Evolutionary conservation across 2,888 invertebrate species (phyloP).

Genomic region (Gymnosoma rotundatum): DNA sequence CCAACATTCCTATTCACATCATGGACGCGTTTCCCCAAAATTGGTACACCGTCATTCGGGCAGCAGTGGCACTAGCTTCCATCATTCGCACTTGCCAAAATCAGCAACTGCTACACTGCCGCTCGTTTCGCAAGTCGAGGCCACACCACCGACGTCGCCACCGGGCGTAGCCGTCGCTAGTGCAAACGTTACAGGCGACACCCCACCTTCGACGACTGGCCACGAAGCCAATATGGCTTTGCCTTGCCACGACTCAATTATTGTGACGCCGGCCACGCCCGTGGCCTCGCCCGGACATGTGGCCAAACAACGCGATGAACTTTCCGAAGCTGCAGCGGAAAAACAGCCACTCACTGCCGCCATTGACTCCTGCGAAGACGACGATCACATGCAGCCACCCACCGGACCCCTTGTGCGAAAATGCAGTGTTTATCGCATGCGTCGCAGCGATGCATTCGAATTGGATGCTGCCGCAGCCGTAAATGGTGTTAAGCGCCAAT

Average conservation of each 20-base stretch:
- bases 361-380: constrained; percentile 71
- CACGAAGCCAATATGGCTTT: constrained; percentile 73
- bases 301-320: constrained; percentile 74
- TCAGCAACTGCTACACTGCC: constrained; percentile 82
- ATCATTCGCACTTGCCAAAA: constrained; percentile 79
- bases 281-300: constrained; percentile 82
- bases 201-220: constrained; percentile 72
- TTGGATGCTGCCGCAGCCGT: constrained; percentile 72
- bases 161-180: constrained; percentile 76
- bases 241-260: constrained; percentile 80
- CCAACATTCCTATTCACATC: constrained; percentile 66
- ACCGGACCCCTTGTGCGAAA: constrained; percentile 80
- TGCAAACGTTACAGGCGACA: constrained; percentile 69
- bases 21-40: constrained; percentile 79
- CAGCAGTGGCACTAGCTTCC: constrained; percentile 78
- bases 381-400: constrained; percentile 77
- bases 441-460: constrained; percentile 79
- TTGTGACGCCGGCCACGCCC: constrained; percentile 82
- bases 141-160: constrained; percentile 80
- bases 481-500: constrained; percentile 75
- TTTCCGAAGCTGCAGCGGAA: constrained; percentile 74
- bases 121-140: constrained; percentile 80
- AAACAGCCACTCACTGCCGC: constrained; percentile 75
- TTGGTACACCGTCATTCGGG: constrained; percentile 80
- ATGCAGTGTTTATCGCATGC: constrained; percentile 82